These are phyloP conservation scores for Egretta garzetta DNA, from an alignment of 2,113 vertebrate species.

Conservation along the genomic window DNA sequence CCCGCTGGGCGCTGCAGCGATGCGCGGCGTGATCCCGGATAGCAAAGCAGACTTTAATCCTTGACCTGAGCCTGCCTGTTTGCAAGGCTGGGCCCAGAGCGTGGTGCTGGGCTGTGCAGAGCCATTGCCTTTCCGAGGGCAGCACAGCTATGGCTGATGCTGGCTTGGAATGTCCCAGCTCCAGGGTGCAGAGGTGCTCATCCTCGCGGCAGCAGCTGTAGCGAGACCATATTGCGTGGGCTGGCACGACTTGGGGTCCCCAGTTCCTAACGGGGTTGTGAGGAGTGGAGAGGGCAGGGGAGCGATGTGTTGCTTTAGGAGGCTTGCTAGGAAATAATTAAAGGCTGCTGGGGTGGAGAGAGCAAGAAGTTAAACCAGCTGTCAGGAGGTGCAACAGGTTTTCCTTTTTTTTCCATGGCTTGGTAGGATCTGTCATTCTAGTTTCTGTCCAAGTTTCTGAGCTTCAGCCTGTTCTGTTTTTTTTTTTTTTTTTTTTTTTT, in stretches of 20 bases:
- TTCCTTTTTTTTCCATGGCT: neutral
- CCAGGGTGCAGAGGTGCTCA: fast-evolving
- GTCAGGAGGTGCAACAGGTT: neutral
- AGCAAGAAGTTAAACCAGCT: neutral
- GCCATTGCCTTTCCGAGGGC: fast-evolving
- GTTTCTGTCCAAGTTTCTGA: neutral
- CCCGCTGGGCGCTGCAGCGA: fast-evolving
- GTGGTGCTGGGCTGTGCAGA: fast-evolving
- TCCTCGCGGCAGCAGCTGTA: neutral
- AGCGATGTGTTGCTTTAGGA: neutral
- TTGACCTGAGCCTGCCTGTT: neutral
- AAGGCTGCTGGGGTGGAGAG: neutral
- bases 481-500: neutral
- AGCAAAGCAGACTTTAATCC: neutral
- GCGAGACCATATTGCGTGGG: fast-evolving
- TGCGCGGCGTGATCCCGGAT: fast-evolving
- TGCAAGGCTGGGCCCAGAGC: neutral
- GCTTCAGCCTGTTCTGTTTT: neutral
- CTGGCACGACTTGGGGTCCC: neutral
- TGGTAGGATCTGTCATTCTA: neutral
- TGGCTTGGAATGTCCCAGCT: neutral
- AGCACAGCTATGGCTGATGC: fast-evolving
- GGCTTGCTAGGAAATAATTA: neutral
- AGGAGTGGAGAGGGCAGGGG: neutral
- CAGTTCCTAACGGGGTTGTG: fast-evolving